Evolutionary conservation across 1,140 invertebrate genomes (phyloP).

Genomic region (Probaryconus sp.): DNA sequence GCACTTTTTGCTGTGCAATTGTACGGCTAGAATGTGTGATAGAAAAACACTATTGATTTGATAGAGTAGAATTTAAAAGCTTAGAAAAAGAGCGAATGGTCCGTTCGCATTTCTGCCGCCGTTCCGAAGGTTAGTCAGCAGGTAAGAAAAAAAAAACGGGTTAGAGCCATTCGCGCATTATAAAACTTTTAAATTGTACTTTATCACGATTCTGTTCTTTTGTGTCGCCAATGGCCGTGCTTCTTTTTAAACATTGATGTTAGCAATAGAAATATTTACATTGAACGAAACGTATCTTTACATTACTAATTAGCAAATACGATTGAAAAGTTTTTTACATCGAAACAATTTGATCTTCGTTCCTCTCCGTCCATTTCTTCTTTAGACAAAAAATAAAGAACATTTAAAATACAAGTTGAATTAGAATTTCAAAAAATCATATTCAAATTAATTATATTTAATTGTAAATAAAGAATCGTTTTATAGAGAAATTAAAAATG

Average conservation of each 20-base stretch:
- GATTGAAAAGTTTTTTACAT: too few species aligned
- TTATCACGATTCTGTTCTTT: conserved; percentile 50
- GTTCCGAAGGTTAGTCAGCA: conserved; percentile 17
- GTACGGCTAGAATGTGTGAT: conserved; percentile 1
- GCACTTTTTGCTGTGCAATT: conserved; percentile 14
- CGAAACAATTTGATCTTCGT: too few species aligned
- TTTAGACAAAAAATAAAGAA: too few species aligned
- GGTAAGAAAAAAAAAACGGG: conserved; percentile 27
- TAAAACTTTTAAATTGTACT: conserved; percentile 42
- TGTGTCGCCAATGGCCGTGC: conserved; percentile 1
- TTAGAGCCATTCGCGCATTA: conserved; percentile 40
- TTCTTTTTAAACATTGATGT: conserved; percentile 6
- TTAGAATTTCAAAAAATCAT: too few species aligned
- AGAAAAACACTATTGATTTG: conserved; percentile 47
- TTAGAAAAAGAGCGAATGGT: conserved; percentile 26
- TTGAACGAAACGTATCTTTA: too few species aligned
- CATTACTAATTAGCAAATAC: too few species aligned
- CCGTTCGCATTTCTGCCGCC: conserved; percentile 1
- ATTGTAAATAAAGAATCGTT: too few species aligned
- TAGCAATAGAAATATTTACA: too few species aligned
- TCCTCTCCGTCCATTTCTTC: too few species aligned
- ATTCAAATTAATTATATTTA: too few species aligned
- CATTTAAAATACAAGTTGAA: too few species aligned
- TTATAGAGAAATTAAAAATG: too few species aligned
- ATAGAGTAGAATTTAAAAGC: conserved; percentile 41